Evolutionary conservation across 2,113 vertebrate species (phyloP).

Genomic region (Callospermophilus lateralis): DNA sequence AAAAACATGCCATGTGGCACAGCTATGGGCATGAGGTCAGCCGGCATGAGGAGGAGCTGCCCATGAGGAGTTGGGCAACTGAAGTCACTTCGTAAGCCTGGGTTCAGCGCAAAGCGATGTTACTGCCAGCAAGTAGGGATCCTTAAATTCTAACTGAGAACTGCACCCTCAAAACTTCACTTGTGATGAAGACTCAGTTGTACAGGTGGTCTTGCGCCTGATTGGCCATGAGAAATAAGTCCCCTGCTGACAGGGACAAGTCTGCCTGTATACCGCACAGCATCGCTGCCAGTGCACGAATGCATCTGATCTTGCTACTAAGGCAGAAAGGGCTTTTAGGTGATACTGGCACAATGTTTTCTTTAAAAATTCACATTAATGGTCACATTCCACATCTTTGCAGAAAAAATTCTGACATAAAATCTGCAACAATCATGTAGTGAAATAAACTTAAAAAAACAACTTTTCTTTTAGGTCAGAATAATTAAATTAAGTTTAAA

Average conservation of each 20-base stretch:
- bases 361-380: no score
- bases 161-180: neutral
- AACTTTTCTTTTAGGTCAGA: neutral
- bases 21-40: neutral
- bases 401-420: no score
- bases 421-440: no score
- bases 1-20: neutral
- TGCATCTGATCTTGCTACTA: no score
- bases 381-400: no score
- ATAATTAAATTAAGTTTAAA: no score
- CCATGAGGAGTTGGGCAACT: neutral
- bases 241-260: neutral
- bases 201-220: neutral
- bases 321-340: no score
- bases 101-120: neutral
- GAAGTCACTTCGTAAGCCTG: neutral
- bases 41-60: neutral
- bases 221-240: neutral
- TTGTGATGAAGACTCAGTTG: neutral
- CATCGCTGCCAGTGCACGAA: no score
- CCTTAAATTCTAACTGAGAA: neutral
- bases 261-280: no score
- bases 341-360: no score
- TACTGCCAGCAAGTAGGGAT: neutral
- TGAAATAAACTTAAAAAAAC: no score